Evolutionary conservation across 2,113 vertebrate genomes (phyloP).

Genomic region (Campylorhamphus procurvoides): DNA sequence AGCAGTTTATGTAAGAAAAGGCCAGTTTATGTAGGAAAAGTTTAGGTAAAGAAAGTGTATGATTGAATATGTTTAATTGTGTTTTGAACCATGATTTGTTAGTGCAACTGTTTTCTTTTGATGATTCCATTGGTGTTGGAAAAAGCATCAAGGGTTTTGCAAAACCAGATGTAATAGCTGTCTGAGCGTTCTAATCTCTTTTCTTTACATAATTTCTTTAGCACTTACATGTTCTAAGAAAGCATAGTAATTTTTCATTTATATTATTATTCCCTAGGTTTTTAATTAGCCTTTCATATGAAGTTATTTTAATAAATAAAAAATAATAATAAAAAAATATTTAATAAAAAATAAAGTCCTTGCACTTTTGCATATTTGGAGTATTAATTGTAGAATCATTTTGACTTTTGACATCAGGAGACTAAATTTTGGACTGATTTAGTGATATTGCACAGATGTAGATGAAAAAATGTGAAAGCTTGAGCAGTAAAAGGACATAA

Average conservation of each 20-base stretch:
- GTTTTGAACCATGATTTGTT: neutral
- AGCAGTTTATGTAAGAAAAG: neutral
- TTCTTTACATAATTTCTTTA: neutral
- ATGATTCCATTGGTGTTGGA: neutral
- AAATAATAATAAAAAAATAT: no score
- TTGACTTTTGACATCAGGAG: neutral
- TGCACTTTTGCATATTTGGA: neutral
- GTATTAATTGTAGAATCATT: neutral
- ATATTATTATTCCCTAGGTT: neutral
- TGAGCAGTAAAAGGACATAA: neutral
- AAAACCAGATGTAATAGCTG: neutral
- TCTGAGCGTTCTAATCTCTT: neutral
- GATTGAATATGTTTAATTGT: neutral
- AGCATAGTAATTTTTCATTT: neutral
- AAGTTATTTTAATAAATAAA: neutral
- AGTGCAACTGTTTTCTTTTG: neutral
- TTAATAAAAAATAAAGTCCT: slow-evolving; percentile 3
- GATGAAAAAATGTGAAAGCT: neutral
- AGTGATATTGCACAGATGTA: neutral
- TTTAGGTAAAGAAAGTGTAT: neutral
- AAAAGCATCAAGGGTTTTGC: neutral
- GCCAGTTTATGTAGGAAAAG: no score
- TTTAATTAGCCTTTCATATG: slow-evolving; percentile 1
- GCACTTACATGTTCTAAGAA: neutral
- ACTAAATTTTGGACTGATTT: neutral